Conservation (phyloP, 2,113 vertebrate genomes). For the Engraulis encrasicolus region DNA sequence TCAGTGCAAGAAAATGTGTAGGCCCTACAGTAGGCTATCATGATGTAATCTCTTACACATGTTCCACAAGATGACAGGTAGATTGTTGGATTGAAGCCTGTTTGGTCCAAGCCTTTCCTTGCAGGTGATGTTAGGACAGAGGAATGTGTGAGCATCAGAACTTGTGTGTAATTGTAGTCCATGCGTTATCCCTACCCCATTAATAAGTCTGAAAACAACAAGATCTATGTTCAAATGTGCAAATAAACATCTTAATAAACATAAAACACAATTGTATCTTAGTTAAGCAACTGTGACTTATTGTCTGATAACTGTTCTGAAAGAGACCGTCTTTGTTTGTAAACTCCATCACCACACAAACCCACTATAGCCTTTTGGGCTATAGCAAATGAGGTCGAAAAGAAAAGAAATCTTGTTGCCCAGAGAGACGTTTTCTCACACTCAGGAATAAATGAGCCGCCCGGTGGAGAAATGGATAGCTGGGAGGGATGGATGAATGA, state of each 20-base stretch:
- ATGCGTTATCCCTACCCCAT: background rate
- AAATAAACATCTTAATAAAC: too few relatives aligned
- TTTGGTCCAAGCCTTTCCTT: too few relatives aligned
- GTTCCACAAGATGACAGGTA: background rate
- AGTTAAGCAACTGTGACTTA: too few relatives aligned
- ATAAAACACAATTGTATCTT: background rate
- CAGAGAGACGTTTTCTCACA: constrained; percentile 43
- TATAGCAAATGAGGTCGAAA: background rate
- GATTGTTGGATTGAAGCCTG: background rate
- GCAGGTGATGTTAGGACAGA: background rate
- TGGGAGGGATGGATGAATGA: constrained; percentile 59
- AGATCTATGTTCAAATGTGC: background rate
- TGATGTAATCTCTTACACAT: background rate
- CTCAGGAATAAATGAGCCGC: constrained; percentile 53
- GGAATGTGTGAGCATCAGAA: background rate
- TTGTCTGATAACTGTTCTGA: too few relatives aligned
- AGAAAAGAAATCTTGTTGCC: background rate
- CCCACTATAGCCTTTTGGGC: background rate
- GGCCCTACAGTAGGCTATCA: too few relatives aligned
- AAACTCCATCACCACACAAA: background rate
- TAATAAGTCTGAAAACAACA: background rate
- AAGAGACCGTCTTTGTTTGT: too few relatives aligned
- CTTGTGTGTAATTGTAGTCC: background rate
- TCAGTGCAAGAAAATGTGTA: background rate
- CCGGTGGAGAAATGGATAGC: constrained; percentile 47